phyloP scores from a whole-genome alignment of 1,140 invertebrate genomes.

The Palaemon carinicauda region DNA sequence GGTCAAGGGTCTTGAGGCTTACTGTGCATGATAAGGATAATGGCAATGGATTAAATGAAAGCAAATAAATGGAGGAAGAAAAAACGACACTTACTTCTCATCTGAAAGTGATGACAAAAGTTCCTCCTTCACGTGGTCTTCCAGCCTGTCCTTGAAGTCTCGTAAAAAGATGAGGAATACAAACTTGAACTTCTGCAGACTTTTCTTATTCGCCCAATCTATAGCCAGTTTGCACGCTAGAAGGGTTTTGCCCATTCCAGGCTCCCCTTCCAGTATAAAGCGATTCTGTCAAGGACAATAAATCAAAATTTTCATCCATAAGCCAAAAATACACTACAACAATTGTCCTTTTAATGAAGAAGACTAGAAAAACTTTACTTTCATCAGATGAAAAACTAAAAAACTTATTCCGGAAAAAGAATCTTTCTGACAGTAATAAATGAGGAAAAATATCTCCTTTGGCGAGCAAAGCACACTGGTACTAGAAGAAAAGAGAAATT shows the following conservation, averaged over 20 bases:
- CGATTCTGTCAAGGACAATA: neutral
- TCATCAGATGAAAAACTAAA: no score
- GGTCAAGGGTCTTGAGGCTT: no score
- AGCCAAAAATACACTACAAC: no score
- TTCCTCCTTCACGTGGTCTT: conserved; percentile 67
- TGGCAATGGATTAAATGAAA: no score
- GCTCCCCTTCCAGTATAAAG: conserved; percentile 65
- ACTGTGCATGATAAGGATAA: no score
- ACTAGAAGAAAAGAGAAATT: no score
- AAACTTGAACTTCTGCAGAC: conserved; percentile 61
- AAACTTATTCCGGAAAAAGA: no score
- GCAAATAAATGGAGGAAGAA: neutral
- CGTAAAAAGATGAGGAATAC: conserved; percentile 69
- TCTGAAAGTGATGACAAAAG: conserved; percentile 64
- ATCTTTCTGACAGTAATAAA: no score
- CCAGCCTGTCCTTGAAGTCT: conserved; percentile 66
- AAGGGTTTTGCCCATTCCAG: conserved; percentile 69
- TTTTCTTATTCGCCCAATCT: conserved; percentile 68
- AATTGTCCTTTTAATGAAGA: no score
- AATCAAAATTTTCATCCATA: neutral
- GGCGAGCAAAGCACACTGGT: no score
- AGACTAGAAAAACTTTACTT: no score
- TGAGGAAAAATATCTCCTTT: no score
- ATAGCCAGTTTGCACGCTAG: conserved; percentile 68
- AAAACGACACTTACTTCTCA: conserved; percentile 59